These are phyloP conservation scores for Pleuronectes platessa DNA, from an alignment of 2,113 vertebrate species.

Conservation along the genomic window DNA sequence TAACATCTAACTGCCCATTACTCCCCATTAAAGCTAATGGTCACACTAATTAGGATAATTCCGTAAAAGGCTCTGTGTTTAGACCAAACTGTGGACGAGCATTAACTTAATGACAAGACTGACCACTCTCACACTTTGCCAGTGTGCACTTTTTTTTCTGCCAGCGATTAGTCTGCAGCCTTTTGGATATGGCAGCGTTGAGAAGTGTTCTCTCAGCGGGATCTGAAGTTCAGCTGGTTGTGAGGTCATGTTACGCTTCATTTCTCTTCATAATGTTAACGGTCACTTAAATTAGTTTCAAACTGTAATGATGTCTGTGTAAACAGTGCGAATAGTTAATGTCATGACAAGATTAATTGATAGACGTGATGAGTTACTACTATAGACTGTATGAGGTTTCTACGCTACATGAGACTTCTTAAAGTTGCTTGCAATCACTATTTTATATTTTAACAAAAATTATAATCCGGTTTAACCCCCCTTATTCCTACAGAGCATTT, in stretches of 20 bases:
- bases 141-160: constrained; percentile 55
- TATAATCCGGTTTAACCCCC: neutral
- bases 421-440: constrained; percentile 8
- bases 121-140: constrained; percentile 74
- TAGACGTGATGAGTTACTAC: neutral
- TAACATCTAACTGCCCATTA: constrained; percentile 90
- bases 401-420: neutral
- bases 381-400: neutral
- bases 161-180: constrained; percentile 66
- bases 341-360: constrained; percentile 23
- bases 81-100: constrained; percentile 80
- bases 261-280: constrained; percentile 64
- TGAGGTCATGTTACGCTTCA: constrained; percentile 60
- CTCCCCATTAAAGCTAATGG: constrained; percentile 88
- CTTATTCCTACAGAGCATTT: neutral
- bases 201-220: constrained; percentile 43
- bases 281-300: constrained; percentile 36
- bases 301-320: constrained; percentile 47
- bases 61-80: constrained; percentile 87
- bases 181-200: constrained; percentile 48
- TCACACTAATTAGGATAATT: constrained; percentile 86
- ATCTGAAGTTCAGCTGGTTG: constrained; percentile 38
- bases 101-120: constrained; percentile 82
- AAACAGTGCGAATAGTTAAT: constrained; percentile 43
- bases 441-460: neutral